These are phyloP conservation scores for Agapostemon virescens DNA, from an alignment of 2,888 invertebrate species.

Conservation along the genomic window DNA sequence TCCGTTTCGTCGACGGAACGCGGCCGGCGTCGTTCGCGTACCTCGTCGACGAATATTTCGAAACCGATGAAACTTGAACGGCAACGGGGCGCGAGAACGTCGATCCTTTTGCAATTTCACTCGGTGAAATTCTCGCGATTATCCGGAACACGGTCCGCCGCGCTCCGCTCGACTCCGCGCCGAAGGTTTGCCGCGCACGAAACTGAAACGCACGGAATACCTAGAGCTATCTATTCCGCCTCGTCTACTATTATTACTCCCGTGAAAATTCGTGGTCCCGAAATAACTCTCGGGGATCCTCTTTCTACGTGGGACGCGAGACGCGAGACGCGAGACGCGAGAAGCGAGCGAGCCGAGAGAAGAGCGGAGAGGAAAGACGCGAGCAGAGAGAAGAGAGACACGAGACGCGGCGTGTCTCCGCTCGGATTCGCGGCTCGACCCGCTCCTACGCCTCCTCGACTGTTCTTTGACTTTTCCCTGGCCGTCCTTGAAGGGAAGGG, in stretches of 20 bases:
- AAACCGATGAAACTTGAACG: not conserved
- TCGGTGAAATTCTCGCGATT: too few species aligned
- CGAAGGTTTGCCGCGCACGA: slow-evolving; percentile 5
- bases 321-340: not conserved
- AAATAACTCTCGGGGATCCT: slow-evolving; percentile 23
- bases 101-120: not conserved
- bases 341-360: not conserved
- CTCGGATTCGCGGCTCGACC: slow-evolving; percentile 8
- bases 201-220: slow-evolving; percentile 30
- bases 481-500: slow-evolving; percentile 66
- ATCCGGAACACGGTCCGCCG: not conserved
- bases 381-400: too few species aligned
- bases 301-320: slow-evolving; percentile 9
- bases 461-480: slow-evolving; percentile 65
- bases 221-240: slow-evolving; percentile 36
- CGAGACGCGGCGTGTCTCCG: slow-evolving; percentile 6
- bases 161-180: not conserved
- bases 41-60: not conserved
- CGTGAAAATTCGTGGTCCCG: slow-evolving; percentile 43
- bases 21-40: too few species aligned
- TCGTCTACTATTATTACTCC: slow-evolving; percentile 35
- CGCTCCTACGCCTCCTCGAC: slow-evolving; percentile 36
- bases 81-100: not conserved
- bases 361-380: not conserved
- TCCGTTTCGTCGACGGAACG: too few species aligned